Evolutionary conservation across 92 coral and sea anemone species (phyloP), one percentile per base, ranked within the genome.

Genomic region (Scolanthus callimorphus): DNA sequence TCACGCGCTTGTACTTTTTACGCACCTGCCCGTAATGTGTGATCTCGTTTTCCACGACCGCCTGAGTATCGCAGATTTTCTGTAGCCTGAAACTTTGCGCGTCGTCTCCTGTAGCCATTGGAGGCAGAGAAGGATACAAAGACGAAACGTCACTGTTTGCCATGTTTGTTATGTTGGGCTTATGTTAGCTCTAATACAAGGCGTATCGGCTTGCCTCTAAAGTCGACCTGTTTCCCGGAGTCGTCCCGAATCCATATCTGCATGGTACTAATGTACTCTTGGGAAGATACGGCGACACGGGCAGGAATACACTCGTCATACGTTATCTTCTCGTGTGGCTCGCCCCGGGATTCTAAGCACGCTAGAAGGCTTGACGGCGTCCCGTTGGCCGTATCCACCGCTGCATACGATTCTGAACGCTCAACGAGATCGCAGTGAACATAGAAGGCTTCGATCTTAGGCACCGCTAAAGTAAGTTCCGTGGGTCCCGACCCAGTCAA

Each of bases 1-100:
- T n/a, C n/a, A n/a, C n/a, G 27, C 76, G 46, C 39, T 69, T 69
- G 47, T 58, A 69, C 29, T 48, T 57, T 26, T 69, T 57, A 8
- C 39, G 59, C 1, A 69, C 59, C 27, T 31, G 65, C 15, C 25
- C 17, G 31, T 69, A 58, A 43, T 46, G 67, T 21, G 11, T 58
- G 8, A 68, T 6, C 45, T 57, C 58, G 57, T 29, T 57, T 23
- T 69, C 76, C 6, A 69, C 3, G 10, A 25, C 58, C 59, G 58
- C 25, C 55, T 69, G 76, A 0, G 54, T 59, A 47, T 69, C 59
- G 34, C 47, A 55, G 26, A 68, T 68, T 29, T 55, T 68, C 17
- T 57, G 64, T 46, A 68, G 57, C 29, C 75, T 64, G 54, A 37
- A 68, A 49, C 39, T 48, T 17, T 65, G 62, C 39, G 22, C 52